These are phyloP conservation scores for Mycteria americana DNA, from an alignment of 2,797 vertebrate genomes.

Conservation along the genomic window DNA sequence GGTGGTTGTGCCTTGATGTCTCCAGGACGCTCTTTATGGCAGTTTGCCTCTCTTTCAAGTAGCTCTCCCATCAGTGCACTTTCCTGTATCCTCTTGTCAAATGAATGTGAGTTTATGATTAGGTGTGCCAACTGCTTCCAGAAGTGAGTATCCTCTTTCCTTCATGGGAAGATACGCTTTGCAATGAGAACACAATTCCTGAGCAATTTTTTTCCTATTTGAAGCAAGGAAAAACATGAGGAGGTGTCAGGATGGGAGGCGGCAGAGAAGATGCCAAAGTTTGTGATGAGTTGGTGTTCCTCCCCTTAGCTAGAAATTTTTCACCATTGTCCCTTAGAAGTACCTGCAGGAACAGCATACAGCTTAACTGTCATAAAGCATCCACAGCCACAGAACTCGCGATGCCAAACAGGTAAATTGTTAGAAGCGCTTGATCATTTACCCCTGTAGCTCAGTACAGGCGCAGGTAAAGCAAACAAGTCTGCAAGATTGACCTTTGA, in stretches of 20 bases:
- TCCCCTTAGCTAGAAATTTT: not conserved
- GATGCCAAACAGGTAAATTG: not conserved
- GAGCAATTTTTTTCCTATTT: not conserved
- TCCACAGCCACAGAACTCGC: rapidly evolving
- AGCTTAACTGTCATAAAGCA: not conserved
- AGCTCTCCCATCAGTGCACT: not conserved
- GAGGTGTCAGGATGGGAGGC: not conserved
- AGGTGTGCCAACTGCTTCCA: not conserved
- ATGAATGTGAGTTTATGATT: not conserved
- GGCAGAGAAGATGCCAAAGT: not conserved
- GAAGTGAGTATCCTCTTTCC: not conserved
- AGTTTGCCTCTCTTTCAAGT: slow-evolving; percentile 17
- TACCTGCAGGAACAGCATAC: not conserved
- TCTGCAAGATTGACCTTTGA: not conserved
- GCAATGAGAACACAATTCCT: not conserved
- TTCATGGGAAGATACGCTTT: not conserved
- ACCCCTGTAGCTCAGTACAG: not conserved
- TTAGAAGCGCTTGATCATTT: not conserved
- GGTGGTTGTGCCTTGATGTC: slow-evolving; percentile 56
- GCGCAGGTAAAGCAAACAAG: not conserved
- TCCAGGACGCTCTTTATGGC: slow-evolving; percentile 13
- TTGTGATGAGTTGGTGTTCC: not conserved
- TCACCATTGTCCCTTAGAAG: not conserved
- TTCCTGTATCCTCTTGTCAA: not conserved
- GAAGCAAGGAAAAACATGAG: not conserved